Conservation (phyloP, 2,113 vertebrate genomes). For the Ageneiosus marmoratus region DNA sequence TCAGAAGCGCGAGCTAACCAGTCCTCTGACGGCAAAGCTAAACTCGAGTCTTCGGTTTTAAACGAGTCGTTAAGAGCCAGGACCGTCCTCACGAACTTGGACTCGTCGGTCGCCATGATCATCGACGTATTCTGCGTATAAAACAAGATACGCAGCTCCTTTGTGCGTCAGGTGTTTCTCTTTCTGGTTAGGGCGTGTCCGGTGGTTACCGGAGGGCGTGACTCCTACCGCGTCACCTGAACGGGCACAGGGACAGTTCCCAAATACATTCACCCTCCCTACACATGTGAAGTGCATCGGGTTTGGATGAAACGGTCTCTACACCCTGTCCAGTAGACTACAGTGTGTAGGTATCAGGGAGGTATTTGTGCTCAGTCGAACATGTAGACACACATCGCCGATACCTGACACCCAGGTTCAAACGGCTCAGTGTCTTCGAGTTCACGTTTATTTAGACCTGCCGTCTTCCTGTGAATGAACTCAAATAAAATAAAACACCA, state of each 20-base stretch:
- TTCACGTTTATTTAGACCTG: background rate
- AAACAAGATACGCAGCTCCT: background rate
- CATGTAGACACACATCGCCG: background rate
- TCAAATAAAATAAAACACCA: no score
- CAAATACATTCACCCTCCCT: background rate
- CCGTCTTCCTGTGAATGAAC: no score
- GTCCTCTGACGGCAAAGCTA: conserved; percentile 64
- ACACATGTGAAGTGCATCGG: background rate
- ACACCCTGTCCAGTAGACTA: background rate
- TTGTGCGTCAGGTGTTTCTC: conserved; percentile 49
- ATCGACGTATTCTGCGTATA: background rate
- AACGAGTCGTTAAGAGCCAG: conserved; percentile 37
- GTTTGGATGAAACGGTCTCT: background rate
- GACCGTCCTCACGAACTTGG: conserved; percentile 57
- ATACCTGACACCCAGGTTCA: background rate
- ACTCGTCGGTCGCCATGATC: conserved; percentile 47
- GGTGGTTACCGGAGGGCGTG: conserved; percentile 28
- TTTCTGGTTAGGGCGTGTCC: conserved; percentile 31
- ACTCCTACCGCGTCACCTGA: background rate
- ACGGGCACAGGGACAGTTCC: background rate
- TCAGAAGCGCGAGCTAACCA: background rate
- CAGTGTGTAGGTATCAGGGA: background rate
- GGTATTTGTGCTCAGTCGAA: background rate
- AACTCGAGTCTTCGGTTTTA: conserved; percentile 59
- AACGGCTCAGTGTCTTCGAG: background rate